These are phyloP conservation scores for Channa striata DNA, from an alignment of 2,797 vertebrate genomes.

Conservation along the genomic window DNA sequence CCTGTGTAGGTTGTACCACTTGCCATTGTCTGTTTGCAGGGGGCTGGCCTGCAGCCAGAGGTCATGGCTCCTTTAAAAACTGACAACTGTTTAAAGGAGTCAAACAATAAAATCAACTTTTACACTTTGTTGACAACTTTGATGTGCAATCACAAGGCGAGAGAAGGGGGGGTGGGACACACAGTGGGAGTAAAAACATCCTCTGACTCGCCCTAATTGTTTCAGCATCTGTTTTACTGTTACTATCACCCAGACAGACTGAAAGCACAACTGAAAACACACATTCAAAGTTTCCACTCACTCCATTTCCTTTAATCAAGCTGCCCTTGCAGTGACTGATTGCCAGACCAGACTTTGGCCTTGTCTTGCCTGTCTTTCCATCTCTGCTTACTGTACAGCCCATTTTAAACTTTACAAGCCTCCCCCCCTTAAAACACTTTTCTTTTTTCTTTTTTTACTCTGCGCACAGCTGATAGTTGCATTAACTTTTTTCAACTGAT, in stretches of 20 bases:
- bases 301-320: slow-evolving; percentile 82
- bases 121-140: slow-evolving; percentile 80
- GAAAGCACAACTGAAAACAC: slow-evolving; percentile 73
- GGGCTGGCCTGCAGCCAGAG: slow-evolving; percentile 43
- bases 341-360: slow-evolving; percentile 58
- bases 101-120: slow-evolving; percentile 79
- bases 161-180: slow-evolving; percentile 18
- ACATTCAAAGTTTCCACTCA: slow-evolving; percentile 76
- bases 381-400: slow-evolving; percentile 59
- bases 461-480: slow-evolving; percentile 56
- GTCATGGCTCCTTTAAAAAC: slow-evolving; percentile 49
- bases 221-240: slow-evolving; percentile 79
- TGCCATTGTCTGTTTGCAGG: background rate
- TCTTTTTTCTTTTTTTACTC: slow-evolving; percentile 27
- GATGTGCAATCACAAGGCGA: slow-evolving; percentile 75
- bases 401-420: slow-evolving; percentile 11
- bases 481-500: slow-evolving; percentile 65
- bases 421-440: slow-evolving; percentile 31
- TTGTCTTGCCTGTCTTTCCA: slow-evolving; percentile 39
- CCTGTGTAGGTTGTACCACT: background rate
- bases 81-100: slow-evolving; percentile 69
- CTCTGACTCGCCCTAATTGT: slow-evolving; percentile 76
- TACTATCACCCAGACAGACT: slow-evolving; percentile 67
- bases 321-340: slow-evolving; percentile 71
- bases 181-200: slow-evolving; percentile 80